Percentiles rank a stretch among this genome's conserved stretches.
Evolutionary conservation across 1,140 invertebrate species (phyloP).

Genomic region (Sinonovacula constricta): DNA sequence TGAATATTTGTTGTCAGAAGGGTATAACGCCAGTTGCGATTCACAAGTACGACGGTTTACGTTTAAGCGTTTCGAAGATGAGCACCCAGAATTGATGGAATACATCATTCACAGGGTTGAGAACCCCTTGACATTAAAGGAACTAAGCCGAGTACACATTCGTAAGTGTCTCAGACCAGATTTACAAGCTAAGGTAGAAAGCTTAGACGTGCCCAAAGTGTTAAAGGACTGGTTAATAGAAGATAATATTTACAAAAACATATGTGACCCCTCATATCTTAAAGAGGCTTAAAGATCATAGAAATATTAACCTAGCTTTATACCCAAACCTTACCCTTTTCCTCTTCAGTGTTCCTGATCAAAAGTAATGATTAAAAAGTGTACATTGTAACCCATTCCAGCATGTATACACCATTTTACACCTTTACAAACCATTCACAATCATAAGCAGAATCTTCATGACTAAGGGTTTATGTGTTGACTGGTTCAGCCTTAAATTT

Average conservation of each 20-base stretch:
- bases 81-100: conserved; percentile 24
- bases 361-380: too few species aligned
- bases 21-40: conserved; percentile 51
- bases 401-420: too few species aligned
- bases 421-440: too few species aligned
- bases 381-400: too few species aligned
- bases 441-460: too few species aligned
- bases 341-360: too few species aligned
- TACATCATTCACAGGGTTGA: conserved; percentile 18
- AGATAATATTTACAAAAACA: conserved; percentile 30
- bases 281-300: too few species aligned
- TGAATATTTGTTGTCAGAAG: conserved; percentile 50
- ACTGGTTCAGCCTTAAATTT: too few species aligned
- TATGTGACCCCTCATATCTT: too few species aligned
- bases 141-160: conserved; percentile 6
- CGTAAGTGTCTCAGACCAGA: conserved; percentile 7
- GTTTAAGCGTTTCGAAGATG: conserved; percentile 14
- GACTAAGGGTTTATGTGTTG: too few species aligned
- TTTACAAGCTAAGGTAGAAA: conserved; percentile 3
- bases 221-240: conserved; percentile 15
- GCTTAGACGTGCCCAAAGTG: conserved; percentile 24
- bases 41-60: conserved; percentile 22
- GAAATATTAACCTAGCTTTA: too few species aligned
- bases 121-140: conserved; percentile 29
- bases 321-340: too few species aligned